phyloP scores from a whole-genome alignment of 2,113 vertebrate species.

The Otolemur garnettii region DNA sequence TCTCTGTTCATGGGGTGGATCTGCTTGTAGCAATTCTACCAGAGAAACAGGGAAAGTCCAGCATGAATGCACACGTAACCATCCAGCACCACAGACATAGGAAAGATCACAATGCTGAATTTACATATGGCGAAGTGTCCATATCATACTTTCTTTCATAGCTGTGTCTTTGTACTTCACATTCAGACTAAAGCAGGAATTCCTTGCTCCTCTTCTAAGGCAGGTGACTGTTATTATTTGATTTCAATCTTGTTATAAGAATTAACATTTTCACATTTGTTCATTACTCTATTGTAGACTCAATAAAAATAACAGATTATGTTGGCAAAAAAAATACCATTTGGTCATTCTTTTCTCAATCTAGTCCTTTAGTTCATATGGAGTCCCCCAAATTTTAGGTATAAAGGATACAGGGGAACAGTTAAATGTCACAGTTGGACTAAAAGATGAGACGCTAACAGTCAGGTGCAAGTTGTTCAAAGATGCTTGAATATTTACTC shows the following conservation, averaged over 20 bases:
- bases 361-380: neutral
- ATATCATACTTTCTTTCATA: neutral
- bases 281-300: neutral
- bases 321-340: conserved; percentile 18
- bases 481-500: neutral
- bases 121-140: neutral
- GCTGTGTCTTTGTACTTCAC: neutral
- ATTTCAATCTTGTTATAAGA: neutral
- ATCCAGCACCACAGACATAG: too few species aligned
- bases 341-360: neutral
- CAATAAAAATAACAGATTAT: neutral
- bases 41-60: neutral
- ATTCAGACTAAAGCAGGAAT: neutral
- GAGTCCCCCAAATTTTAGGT: neutral
- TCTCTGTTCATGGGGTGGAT: fast-evolving
- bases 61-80: too few species aligned
- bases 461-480: conserved; percentile 20
- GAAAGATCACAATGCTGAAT: neutral
- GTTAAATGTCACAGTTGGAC: conserved; percentile 60
- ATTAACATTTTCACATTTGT: neutral
- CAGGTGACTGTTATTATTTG: neutral
- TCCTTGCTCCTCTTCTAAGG: neutral
- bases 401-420: neutral
- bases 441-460: conserved; percentile 66
- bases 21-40: neutral